Conservation (phyloP, 2,888 invertebrate genomes). For the Pardosa pseudoannulata region DNA sequence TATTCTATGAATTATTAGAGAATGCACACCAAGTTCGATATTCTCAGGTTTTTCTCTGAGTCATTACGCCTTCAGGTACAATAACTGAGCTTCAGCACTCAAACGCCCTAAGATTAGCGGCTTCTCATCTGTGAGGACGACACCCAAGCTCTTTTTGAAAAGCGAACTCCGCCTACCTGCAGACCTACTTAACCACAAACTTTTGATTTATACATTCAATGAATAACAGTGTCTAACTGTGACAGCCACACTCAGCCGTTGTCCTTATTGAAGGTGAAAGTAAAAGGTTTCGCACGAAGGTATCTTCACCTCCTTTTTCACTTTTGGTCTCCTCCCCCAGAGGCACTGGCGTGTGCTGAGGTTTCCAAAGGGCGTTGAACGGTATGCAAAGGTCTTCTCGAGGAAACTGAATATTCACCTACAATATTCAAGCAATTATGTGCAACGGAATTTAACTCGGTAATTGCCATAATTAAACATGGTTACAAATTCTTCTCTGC, state of each 20-base stretch:
- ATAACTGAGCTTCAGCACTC: not conserved
- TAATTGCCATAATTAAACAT: too few relatives aligned
- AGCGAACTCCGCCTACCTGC: not conserved
- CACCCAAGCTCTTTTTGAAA: constrained; percentile 8
- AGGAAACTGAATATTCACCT: too few relatives aligned
- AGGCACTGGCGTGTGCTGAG: too few relatives aligned
- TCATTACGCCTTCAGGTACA: not conserved
- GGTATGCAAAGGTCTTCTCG: too few relatives aligned
- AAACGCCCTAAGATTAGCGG: not conserved
- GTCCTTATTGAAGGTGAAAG: constrained; percentile 23
- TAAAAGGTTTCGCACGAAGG: not conserved
- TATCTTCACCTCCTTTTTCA: not conserved
- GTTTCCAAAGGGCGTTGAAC: not conserved
- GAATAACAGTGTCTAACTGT: not conserved
- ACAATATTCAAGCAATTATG: too few relatives aligned
- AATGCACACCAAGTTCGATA: not conserved
- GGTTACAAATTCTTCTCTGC: too few relatives aligned
- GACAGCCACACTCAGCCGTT: not conserved
- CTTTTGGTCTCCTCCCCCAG: too few relatives aligned
- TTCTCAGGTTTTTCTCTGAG: not conserved
- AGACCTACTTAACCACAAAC: constrained; percentile 9
- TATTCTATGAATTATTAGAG: not conserved
- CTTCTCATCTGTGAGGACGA: not conserved
- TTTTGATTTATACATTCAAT: not conserved
- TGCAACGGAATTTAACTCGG: too few relatives aligned